Base-by-base conservation (phyloP, 2,797 vertebrate species). In the Amblyopsis hoosieri region DNA sequence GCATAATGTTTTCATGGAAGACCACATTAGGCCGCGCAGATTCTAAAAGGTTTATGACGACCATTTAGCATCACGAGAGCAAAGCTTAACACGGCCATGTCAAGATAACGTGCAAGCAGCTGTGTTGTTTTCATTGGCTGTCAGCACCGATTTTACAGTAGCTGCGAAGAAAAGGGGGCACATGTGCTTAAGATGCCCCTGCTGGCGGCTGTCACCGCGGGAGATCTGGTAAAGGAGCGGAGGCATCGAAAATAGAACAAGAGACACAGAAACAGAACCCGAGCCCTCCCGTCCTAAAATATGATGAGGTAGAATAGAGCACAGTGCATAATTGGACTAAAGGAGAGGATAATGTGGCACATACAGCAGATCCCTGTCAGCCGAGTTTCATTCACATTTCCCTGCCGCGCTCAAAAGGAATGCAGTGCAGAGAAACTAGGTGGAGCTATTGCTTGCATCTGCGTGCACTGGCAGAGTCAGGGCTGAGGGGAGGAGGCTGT, bases 21-120 rank as follows among this genome's bases (percentile, higher is more conserved):
- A 89, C 85, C 85, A 88, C 84, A 91, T 92, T 89, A 91, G 90
- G 81, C 85, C 60, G 69, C 70, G 67, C 71, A 67, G 80, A 90
- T 92, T 85, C 72, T 91, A 92, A 93, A 92, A 87, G 91, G 92
- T 91, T 93, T 93, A 93, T 88, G 91, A 90, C 86, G 90, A 87
- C 90, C 90, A 89, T 92, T 92, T 90, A 93, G 86, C 90, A 87
- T 91, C 88, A 85, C 62, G 82, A 85, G 89, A 91, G 90, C 75
- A 69, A 71, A 84, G 93, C 91, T 92, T 93, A 92, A 90, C 91
- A 88, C 87, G 91, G 90, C 87, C 90, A 82, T 91, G 91, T 92
- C 91, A 92, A 92, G 93, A 93, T 93, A 94, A 92, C 93, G 92
- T 89, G 91, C 89, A 89, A 92, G 90, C 89, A 87, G 90, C 88